These are phyloP conservation scores for Falco berigora DNA, from an alignment of 2,797 vertebrate genomes.

Conservation along the genomic window DNA sequence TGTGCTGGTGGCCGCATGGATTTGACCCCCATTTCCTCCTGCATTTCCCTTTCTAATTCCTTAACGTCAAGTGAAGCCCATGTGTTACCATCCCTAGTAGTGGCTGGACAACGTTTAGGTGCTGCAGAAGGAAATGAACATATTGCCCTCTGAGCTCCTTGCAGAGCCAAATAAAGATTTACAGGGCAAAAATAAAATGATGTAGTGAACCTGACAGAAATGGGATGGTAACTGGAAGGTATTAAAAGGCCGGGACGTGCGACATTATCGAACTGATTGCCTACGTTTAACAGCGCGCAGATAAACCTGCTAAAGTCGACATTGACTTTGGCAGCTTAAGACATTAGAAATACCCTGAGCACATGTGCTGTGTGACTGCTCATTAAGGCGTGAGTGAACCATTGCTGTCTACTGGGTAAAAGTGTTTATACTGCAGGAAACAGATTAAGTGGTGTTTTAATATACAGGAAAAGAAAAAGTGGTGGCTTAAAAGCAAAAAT, in stretches of 20 bases:
- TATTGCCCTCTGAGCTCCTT: neutral
- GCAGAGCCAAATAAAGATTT: neutral
- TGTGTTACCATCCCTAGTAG: neutral
- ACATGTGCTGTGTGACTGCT: neutral
- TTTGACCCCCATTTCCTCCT: neutral
- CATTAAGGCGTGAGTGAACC: neutral
- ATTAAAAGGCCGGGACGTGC: neutral
- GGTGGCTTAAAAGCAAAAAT: neutral
- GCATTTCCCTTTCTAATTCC: neutral
- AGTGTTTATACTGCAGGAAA: slow-evolving; percentile 42
- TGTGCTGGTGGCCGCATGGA: neutral
- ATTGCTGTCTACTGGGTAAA: neutral
- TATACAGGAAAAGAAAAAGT: slow-evolving; percentile 20
- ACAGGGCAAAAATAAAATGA: neutral
- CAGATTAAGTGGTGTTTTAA: neutral
- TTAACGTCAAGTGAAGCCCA: neutral
- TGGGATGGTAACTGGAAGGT: neutral
- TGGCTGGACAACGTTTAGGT: neutral
- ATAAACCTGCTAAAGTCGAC: neutral
- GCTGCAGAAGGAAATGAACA: neutral
- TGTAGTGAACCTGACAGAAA: slow-evolving; percentile 23
- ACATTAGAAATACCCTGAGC: neutral
- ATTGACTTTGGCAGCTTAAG: neutral
- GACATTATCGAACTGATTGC: neutral
- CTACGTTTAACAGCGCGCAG: neutral